These are phyloP conservation scores for Drosophila kurseongensis DNA, from an alignment of 1,140 invertebrate species.

Conservation along the genomic window DNA sequence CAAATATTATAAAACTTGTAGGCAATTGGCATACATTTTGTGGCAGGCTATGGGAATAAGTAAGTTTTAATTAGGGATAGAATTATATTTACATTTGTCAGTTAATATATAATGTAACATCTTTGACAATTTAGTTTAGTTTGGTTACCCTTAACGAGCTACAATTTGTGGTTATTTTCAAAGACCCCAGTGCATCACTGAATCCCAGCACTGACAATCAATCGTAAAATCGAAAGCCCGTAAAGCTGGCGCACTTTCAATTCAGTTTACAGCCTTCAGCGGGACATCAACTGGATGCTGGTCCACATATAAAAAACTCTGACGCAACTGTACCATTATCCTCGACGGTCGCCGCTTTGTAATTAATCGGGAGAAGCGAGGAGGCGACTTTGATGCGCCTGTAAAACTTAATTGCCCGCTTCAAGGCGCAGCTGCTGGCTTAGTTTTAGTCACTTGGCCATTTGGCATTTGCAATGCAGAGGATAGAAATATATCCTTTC, in stretches of 20 bases:
- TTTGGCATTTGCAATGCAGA: conserved; percentile 30
- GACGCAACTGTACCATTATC: conserved; percentile 14
- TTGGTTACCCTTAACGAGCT: neutral
- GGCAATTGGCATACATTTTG: neutral
- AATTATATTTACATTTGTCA: no score
- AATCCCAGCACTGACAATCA: conserved; percentile 10
- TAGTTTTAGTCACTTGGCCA: conserved; percentile 60
- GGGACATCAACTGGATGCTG: conserved; percentile 9
- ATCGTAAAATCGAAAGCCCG: conserved; percentile 21
- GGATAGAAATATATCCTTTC: neutral
- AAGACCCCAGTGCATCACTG: neutral
- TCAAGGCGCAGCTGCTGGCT: conserved; percentile 59
- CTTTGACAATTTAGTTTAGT: neutral
- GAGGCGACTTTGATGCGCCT: conserved; percentile 41
- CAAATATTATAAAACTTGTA: no score
- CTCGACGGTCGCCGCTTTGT: conserved; percentile 20
- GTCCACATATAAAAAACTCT: conserved; percentile 11
- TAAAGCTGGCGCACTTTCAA: conserved; percentile 22
- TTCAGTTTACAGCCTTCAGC: conserved; percentile 19
- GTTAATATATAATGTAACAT: no score
- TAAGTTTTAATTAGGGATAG: no score
- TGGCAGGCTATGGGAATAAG: neutral
- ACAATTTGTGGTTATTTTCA: neutral
- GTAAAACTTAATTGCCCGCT: conserved; percentile 72
- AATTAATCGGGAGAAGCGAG: conserved; percentile 62